These are phyloP conservation scores for Desmophyllum pertusum DNA, from an alignment of 92 coral and sea anemone species.

Conservation along the genomic window DNA sequence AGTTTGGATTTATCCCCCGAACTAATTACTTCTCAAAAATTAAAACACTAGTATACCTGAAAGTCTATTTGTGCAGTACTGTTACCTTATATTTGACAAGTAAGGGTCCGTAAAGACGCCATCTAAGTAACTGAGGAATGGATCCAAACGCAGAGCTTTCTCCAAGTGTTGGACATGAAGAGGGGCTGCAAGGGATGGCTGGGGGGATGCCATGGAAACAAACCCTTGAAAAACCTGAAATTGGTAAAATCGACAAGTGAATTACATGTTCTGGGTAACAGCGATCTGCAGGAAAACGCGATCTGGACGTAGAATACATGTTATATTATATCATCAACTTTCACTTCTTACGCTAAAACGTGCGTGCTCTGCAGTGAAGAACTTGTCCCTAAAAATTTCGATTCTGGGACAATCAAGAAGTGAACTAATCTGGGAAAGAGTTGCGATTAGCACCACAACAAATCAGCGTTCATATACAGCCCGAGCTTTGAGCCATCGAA, in stretches of 20 bases:
- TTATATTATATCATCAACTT: slow-evolving; percentile 3
- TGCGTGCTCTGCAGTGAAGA: neutral
- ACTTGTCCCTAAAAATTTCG: slow-evolving; percentile 15
- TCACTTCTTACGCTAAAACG: slow-evolving; percentile 19
- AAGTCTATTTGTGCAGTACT: neutral
- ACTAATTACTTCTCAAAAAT: slow-evolving; percentile 21
- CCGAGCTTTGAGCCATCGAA: neutral
- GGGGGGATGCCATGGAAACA: slow-evolving; percentile 82
- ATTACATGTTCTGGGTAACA: neutral
- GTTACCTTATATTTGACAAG: slow-evolving; percentile 76
- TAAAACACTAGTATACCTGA: neutral
- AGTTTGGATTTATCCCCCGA: slow-evolving; percentile 2
- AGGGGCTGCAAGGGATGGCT: slow-evolving; percentile 92
- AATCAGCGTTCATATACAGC: neutral
- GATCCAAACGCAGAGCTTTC: slow-evolving; percentile 92
- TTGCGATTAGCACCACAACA: neutral
- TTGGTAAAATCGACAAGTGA: slow-evolving; percentile 1
- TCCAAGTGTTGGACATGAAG: slow-evolving; percentile 95
- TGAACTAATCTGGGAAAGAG: neutral
- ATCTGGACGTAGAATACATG: neutral
- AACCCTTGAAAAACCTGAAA: slow-evolving; percentile 35
- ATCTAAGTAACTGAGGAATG: slow-evolving; percentile 87
- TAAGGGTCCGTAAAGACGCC: slow-evolving; percentile 84
- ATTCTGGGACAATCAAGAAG: neutral
- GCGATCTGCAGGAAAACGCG: neutral